Evolutionary conservation across 2,113 vertebrate species (phyloP).

Genomic region (Trinectes maculatus): DNA sequence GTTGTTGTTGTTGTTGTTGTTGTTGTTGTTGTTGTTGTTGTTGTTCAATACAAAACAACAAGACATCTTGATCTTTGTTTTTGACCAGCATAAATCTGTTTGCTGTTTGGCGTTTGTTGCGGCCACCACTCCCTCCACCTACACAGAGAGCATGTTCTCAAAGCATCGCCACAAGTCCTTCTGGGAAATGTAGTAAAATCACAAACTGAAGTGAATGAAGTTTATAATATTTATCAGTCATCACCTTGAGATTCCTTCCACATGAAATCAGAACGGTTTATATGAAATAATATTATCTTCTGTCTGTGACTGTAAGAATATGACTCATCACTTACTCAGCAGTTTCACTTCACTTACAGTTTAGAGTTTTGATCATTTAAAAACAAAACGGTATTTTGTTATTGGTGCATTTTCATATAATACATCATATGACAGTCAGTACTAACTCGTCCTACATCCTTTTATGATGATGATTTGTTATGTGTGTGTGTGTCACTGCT

Average conservation of each 20-base stretch:
- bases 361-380: too few species aligned
- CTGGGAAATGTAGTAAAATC: conserved; percentile 37
- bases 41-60: too few species aligned
- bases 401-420: too few species aligned
- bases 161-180: conserved; percentile 6
- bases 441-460: too few species aligned
- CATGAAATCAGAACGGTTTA: background rate
- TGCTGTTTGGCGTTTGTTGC: conserved; percentile 12
- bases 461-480: background rate
- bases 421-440: too few species aligned
- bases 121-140: conserved; percentile 27
- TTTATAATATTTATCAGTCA: too few species aligned
- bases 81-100: conserved; percentile 24
- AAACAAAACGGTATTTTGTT: too few species aligned
- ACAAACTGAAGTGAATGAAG: background rate
- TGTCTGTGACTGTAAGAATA: background rate
- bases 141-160: conserved; percentile 25
- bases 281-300: background rate
- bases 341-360: too few species aligned
- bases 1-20: too few species aligned
- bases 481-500: too few species aligned
- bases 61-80: too few species aligned
- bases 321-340: background rate
- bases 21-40: too few species aligned
- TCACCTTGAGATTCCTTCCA: background rate